Base-by-base conservation (phyloP, 2,888 invertebrate genomes). In the Drosophila leonis region DNA sequence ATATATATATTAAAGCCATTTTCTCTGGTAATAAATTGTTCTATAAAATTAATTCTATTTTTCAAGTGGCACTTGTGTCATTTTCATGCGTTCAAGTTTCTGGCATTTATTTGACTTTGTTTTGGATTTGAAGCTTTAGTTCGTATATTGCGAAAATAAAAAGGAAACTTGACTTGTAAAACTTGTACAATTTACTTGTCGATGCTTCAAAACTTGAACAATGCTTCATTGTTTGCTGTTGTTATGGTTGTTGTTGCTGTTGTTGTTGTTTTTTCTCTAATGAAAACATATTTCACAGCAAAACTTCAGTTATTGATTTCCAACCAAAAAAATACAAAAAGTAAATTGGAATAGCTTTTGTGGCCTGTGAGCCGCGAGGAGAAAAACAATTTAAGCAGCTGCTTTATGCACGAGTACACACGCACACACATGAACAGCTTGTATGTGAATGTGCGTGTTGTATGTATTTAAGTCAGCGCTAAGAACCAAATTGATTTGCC, bases 401-500 rank as follows among this genome's bases (percentile, higher is more conserved):
- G 59, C 13, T 44, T 44, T 35, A 49, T 49, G 69, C 35, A 37
- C 29, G 41, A 59, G 13, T 49, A 37, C 15, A 13, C 62, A 12
- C 31, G 20, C 62, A 33, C 31, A 33, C 31, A 20, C 44, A 35
- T 18, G 13, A 27, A 15, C 18, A 10, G 8, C 7, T 15, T 44
- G 20, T 42, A 2, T 20, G 8, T 24, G 7, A 3, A 24, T 15
- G 37, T 24, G 12, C 13, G 15, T 1, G 20, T 18, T 29, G 4
- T 24, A 33, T 56, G 52, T 67, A 48, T 52, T 65, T 72, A 65
- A 82, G 83, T 75, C 72, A 74, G 71, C 78, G 68, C 66, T 71
- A 46, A 82, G 41, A 33, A 72, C 64, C 71, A 80, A 75, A 88
- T 83, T 88, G 81, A 88, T 83, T 80, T 77, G 80, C 33, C n/a